A percentile compares a stretch with the other conserved stretches of the same genome.
These are phyloP conservation scores for Hassar affinis DNA, from an alignment of 2,113 vertebrate species.

Conservation along the genomic window DNA sequence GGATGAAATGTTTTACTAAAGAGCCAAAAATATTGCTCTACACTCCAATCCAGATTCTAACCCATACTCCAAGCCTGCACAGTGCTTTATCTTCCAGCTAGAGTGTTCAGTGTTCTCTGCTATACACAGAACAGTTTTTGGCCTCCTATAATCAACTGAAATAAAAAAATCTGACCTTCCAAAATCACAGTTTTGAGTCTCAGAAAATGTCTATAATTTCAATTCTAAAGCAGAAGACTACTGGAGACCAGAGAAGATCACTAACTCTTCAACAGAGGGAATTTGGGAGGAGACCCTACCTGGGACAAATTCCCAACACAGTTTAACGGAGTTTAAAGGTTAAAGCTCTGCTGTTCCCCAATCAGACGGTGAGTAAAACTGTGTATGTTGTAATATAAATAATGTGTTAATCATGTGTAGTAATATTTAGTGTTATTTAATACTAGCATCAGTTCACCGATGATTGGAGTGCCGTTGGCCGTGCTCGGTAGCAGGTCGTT, in stretches of 20 bases:
- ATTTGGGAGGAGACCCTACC: not conserved
- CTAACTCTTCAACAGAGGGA: not conserved
- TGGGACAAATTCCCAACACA: not conserved
- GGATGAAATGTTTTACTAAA: not conserved
- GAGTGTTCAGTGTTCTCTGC: not conserved
- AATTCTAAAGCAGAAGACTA: not conserved
- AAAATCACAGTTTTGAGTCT: not conserved
- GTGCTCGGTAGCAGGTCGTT: conserved; percentile 79
- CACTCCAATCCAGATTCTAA: not conserved
- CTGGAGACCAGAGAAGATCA: not conserved
- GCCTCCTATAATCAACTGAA: not conserved
- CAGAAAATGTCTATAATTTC: not conserved
- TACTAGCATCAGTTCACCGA: conserved; percentile 61
- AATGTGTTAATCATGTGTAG: not conserved
- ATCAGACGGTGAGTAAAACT: not conserved
- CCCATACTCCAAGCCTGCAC: not conserved
- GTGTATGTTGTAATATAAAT: not conserved
- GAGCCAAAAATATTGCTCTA: not conserved
- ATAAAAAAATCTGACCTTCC: not conserved
- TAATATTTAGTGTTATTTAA: not conserved
- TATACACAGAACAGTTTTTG: too few species aligned
- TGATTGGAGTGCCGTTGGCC: conserved; percentile 77
- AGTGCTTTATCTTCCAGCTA: not conserved
- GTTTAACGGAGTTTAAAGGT: not conserved
- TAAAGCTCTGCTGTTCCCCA: not conserved